These are phyloP conservation scores for Mantis religiosa DNA, from an alignment of 2,888 invertebrate species.

Conservation along the genomic window DNA sequence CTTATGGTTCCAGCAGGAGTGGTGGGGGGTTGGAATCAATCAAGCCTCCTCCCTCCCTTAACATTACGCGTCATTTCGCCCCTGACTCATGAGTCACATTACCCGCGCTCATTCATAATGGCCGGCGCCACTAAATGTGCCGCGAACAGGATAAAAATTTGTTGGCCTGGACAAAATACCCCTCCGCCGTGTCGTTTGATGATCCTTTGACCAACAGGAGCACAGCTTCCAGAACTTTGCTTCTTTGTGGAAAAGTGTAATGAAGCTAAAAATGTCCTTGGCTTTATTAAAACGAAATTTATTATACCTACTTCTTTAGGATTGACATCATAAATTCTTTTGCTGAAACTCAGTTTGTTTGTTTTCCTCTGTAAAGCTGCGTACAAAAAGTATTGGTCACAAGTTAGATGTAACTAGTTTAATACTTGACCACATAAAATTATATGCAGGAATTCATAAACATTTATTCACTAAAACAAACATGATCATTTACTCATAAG, in stretches of 20 bases:
- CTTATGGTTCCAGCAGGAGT: background rate
- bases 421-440: too few species aligned
- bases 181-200: background rate
- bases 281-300: background rate
- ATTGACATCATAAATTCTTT: too few species aligned
- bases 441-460: too few species aligned
- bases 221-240: background rate
- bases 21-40: background rate
- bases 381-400: too few species aligned
- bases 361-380: too few species aligned
- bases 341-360: too few species aligned
- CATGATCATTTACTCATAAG: too few species aligned
- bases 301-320: too few species aligned
- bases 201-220: constrained; percentile 9
- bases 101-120: background rate
- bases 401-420: too few species aligned
- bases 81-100: background rate
- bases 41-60: background rate
- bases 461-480: too few species aligned
- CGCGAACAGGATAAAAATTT: constrained; percentile 7
- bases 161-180: constrained; percentile 3
- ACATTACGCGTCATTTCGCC: background rate
- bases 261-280: background rate
- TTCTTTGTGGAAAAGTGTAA: background rate
- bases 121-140: background rate